Percentiles rank a stretch among this genome's conserved stretches.
phyloP scores from a whole-genome alignment of 1,140 invertebrate species.

The Drosophila gunungcola region DNA sequence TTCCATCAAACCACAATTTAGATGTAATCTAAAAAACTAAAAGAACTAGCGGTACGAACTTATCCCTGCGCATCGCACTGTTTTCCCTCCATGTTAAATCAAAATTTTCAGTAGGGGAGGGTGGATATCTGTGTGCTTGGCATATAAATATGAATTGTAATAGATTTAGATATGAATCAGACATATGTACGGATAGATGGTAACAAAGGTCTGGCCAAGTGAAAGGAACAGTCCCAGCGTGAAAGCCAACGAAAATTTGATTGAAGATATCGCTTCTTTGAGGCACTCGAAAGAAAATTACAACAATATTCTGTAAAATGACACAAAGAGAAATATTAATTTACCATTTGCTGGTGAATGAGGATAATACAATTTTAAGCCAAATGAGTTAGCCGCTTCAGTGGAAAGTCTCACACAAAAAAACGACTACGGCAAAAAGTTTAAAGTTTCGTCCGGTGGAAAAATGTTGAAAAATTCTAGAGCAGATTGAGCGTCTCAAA shows the following conservation, averaged over 20 bases:
- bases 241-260: conserved; percentile 68
- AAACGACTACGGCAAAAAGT: conserved; percentile 5
- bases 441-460: conserved; percentile 26
- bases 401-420: neutral
- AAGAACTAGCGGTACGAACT: too few relatives aligned
- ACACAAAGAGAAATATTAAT: conserved; percentile 54
- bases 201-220: conserved; percentile 37
- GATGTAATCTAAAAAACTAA: neutral
- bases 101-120: neutral
- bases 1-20: too few relatives aligned
- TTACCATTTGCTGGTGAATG: conserved; percentile 46
- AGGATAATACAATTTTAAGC: conserved; percentile 46
- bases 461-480: conserved; percentile 34
- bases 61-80: conserved; percentile 10
- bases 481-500: conserved; percentile 59
- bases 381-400: conserved; percentile 45
- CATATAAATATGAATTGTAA: conserved; percentile 81
- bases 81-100: conserved; percentile 1
- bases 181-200: conserved; percentile 38
- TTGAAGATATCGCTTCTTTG: conserved; percentile 34
- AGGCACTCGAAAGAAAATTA: conserved; percentile 41
- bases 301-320: conserved; percentile 49
- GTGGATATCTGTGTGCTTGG: conserved; percentile 36
- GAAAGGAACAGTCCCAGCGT: conserved; percentile 64
- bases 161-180: conserved; percentile 77